Evolutionary conservation across 2,888 invertebrate genomes (phyloP).

Genomic region (Pocota personata): DNA sequence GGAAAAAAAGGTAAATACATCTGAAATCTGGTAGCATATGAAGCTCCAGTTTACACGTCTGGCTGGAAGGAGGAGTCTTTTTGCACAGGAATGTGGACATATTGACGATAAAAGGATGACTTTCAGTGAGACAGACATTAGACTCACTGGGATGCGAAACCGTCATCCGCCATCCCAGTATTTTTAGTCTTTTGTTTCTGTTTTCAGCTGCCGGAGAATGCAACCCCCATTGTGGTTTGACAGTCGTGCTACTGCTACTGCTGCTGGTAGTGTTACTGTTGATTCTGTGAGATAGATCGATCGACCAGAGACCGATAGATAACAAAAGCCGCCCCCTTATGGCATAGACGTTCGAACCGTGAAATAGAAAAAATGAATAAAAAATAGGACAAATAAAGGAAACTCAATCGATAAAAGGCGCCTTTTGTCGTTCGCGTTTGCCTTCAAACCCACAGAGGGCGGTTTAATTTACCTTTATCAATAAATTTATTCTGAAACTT

Average conservation of each 20-base stretch:
- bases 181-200: slow-evolving; percentile 14
- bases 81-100: slow-evolving; percentile 51
- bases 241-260: neutral
- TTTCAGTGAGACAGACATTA: slow-evolving; percentile 45
- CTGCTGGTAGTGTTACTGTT: slow-evolving; percentile 32
- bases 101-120: slow-evolving; percentile 53
- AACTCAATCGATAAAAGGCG: slow-evolving; percentile 53
- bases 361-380: slow-evolving; percentile 6
- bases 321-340: slow-evolving; percentile 45
- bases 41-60: slow-evolving; percentile 2
- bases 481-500: slow-evolving; percentile 73
- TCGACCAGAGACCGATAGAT: slow-evolving; percentile 64
- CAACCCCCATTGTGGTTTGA: slow-evolving; percentile 56
- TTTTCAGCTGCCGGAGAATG: slow-evolving; percentile 9
- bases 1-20: neutral
- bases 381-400: neutral
- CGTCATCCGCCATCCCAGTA: neutral
- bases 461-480: slow-evolving; percentile 73
- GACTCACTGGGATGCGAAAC: slow-evolving; percentile 11
- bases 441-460: slow-evolving; percentile 53
- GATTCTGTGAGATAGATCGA: slow-evolving; percentile 63
- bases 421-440: slow-evolving; percentile 47
- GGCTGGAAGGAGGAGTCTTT: neutral
- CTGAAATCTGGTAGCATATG: neutral
- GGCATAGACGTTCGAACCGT: slow-evolving; percentile 16